phyloP scores from a whole-genome alignment of 2,113 vertebrate species.

The Campylorhamphus procurvoides region DNA sequence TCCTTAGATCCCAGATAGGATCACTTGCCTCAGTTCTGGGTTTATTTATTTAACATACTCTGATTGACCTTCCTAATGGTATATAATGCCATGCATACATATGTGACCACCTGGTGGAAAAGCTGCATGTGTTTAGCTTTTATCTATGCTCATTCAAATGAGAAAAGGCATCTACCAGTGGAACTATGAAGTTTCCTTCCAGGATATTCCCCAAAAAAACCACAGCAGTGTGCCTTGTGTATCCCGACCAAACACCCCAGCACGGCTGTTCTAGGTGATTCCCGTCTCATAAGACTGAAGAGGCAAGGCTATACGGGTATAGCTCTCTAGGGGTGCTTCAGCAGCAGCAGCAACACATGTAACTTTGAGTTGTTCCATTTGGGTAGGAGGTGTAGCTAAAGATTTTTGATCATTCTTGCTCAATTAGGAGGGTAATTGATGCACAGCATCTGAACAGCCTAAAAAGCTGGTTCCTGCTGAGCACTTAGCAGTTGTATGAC shows the following conservation, averaged over 20 bases:
- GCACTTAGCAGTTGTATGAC: neutral
- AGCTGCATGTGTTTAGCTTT: neutral
- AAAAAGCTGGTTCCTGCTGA: neutral
- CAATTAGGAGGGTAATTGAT: neutral
- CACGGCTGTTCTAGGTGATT: neutral
- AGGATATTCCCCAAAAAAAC: neutral
- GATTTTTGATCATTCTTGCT: neutral
- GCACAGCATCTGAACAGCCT: neutral
- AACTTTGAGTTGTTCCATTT: neutral
- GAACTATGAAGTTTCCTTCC: neutral
- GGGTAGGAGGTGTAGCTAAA: neutral
- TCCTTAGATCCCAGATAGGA: neutral
- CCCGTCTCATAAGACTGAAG: neutral
- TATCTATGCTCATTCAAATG: neutral
- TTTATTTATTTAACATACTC: neutral
- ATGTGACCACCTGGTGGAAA: neutral
- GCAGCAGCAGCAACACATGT: neutral
- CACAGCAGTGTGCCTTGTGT: neutral
- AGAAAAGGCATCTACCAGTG: neutral
- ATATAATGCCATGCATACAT: neutral
- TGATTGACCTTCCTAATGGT: neutral
- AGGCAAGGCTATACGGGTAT: accelerated
- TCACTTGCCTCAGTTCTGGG: neutral
- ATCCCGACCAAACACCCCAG: neutral
- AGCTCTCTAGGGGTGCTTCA: neutral